phyloP scores from a whole-genome alignment of 2,888 invertebrate genomes.

The Drosophila austrosaltans region DNA sequence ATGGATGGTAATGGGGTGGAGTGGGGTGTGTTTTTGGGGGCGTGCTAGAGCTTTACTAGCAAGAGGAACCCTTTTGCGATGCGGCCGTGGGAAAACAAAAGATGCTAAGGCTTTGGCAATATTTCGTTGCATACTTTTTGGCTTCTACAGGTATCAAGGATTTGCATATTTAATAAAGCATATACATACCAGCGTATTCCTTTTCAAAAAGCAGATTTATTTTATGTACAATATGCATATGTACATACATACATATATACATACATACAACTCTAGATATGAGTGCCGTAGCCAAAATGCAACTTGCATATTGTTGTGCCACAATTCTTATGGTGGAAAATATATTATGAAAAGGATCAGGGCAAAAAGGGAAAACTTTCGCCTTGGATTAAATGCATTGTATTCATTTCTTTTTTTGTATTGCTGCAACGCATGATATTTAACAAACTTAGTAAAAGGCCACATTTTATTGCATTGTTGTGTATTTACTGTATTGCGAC shows the following conservation, averaged over 20 bases:
- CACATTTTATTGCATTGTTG: background rate
- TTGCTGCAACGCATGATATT: background rate
- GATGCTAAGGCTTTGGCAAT: conserved; percentile 57
- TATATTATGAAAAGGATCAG: background rate
- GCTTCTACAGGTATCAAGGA: conserved; percentile 49
- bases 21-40: conserved; percentile 18
- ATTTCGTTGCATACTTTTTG: conserved; percentile 59
- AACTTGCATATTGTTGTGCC: conserved; percentile 1
- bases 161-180: conserved; percentile 68
- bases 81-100: conserved; percentile 70
- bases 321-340: background rate
- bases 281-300: background rate
- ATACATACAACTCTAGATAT: background rate
- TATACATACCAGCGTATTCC: conserved; percentile 47
- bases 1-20: conserved; percentile 16
- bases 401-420: background rate
- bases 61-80: conserved; percentile 47
- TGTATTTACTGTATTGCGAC: background rate
- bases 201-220: conserved; percentile 57
- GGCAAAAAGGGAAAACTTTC: conserved; percentile 5
- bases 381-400: conserved; percentile 7
- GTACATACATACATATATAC: conserved; percentile 22
- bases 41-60: conserved; percentile 49
- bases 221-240: conserved; percentile 45
- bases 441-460: background rate